Percentiles rank a stretch among this genome's conserved stretches.
Evolutionary conservation across 1,140 invertebrate genomes (phyloP).

Genomic region (Potamilus streckersoni): DNA sequence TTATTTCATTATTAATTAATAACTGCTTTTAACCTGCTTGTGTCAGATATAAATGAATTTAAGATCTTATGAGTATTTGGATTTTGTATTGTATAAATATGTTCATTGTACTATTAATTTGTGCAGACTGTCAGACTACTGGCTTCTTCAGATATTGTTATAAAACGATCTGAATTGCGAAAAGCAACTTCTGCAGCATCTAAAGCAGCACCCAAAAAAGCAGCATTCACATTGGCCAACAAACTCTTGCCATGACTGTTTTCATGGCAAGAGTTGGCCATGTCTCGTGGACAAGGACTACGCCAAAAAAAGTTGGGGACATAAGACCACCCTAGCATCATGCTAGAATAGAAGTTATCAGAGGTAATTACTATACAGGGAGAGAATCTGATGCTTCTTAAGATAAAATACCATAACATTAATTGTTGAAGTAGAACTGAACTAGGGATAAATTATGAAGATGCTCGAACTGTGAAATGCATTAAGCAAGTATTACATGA

Average conservation of each 20-base stretch:
- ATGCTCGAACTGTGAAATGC: background rate
- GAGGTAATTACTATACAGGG: constrained; percentile 1
- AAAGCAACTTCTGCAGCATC: constrained; percentile 5
- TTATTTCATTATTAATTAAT: too few relatives aligned
- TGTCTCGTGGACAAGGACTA: constrained; percentile 13
- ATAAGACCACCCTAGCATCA: constrained; percentile 1
- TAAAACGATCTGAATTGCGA: constrained; percentile 1
- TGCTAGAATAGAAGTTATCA: background rate
- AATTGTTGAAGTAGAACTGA: background rate
- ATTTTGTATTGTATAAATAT: too few relatives aligned
- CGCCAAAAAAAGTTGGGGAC: constrained; percentile 10
- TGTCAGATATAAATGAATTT: too few relatives aligned
- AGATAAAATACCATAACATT: background rate
- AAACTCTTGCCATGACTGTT: constrained; percentile 5
- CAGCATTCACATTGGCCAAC: constrained; percentile 4
- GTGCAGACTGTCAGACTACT: constrained; percentile 1
- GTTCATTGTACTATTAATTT: too few relatives aligned
- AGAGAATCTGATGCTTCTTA: background rate
- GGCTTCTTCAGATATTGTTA: constrained; percentile 8
- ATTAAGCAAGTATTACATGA: background rate
- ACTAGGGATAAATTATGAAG: background rate
- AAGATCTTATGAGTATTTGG: too few relatives aligned
- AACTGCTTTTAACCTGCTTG: too few relatives aligned
- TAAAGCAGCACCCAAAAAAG: background rate
- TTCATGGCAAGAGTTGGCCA: constrained; percentile 6